These are phyloP conservation scores for Hyposoter dolosus DNA, from an alignment of 2,888 invertebrate genomes.

Conservation along the genomic window DNA sequence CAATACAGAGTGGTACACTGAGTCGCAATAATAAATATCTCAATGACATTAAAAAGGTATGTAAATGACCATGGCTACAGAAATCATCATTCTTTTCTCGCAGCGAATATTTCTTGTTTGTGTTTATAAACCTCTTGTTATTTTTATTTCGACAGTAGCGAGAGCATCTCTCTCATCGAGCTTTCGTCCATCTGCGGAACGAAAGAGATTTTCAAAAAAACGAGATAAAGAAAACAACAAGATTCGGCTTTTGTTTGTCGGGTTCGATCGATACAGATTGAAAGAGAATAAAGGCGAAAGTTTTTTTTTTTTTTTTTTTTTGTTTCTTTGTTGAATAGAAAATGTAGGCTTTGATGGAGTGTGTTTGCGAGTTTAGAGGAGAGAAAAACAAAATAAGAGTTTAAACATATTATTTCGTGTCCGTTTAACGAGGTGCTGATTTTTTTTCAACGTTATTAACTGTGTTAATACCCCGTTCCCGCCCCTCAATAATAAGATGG, in stretches of 20 bases:
- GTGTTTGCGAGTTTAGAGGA: constrained; percentile 63
- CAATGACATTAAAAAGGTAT: constrained; percentile 75
- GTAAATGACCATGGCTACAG: constrained; percentile 84
- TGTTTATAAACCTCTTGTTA: constrained; percentile 9
- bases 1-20: constrained; percentile 55
- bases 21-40: constrained; percentile 59
- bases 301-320: constrained; percentile 6
- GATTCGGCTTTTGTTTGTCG: constrained; percentile 29
- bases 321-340: constrained; percentile 30
- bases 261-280: constrained; percentile 81
- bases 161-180: constrained; percentile 17
- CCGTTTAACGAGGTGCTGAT: constrained; percentile 71
- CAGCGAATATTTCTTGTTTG: constrained; percentile 35
- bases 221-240: constrained; percentile 11
- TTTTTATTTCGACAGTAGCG: constrained; percentile 13
- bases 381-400: constrained; percentile 52
- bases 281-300: constrained; percentile 71
- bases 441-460: constrained; percentile 74
- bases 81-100: constrained; percentile 80
- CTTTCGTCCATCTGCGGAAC: constrained; percentile 16
- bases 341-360: constrained; percentile 55
- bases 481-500: constrained; percentile 9
- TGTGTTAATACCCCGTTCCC: constrained; percentile 71
- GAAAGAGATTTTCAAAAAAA: neutral
- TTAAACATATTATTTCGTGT: constrained; percentile 58